Evolutionary conservation across 2,113 vertebrate genomes (phyloP), one percentile per base, ranked within the genome.

Genomic region (Pluvianellus socialis): DNA sequence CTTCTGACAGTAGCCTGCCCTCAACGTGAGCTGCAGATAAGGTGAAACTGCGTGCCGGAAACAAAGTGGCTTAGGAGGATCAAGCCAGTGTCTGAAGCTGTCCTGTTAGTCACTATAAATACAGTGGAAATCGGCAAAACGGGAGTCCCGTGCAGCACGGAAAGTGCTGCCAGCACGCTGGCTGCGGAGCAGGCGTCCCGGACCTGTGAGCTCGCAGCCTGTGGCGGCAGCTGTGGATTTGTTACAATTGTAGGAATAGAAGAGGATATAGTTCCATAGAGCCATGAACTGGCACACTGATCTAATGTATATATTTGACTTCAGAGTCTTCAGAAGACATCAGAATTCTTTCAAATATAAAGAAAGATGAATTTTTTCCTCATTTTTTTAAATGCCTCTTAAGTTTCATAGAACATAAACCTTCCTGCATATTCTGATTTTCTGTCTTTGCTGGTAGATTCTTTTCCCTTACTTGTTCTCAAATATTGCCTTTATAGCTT

Each of bases 91-190:
- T 19, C 63, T 26, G 4, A 13, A 52, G 52, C 4, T 47, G 5
- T 35, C 9, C 70, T 42, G 44, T 38, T 28, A 45, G 38, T 12
- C 9, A 4, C 40, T 50, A 3, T 5, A 40, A 28, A 10, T 17
- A 6, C 32, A 28, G 33, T 10, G 26, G 16, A 35, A 12, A 33
- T 21, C 21, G n/a, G 72, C 58, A 45, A n/a, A 23, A 38, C 2
- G 20, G 23, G 32, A 32, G 38, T 63, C 13, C 35, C 0, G 0
- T 3, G 26, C 53, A 24, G 4, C 27, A 1, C 38, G 0, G 61
- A 13, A 42, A 9, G n/a, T 61, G 44, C 52, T 67, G 70, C 59
- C 8, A 3, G 21, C 4, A 21, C 28, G 1, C 10, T 27, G 35
- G 16, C 22, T 27, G 35, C 3, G 5, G 45, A 30, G 1, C 49